These are phyloP conservation scores for Poeciliopsis prolifica DNA, from an alignment of 2,113 vertebrate genomes.

Conservation along the genomic window DNA sequence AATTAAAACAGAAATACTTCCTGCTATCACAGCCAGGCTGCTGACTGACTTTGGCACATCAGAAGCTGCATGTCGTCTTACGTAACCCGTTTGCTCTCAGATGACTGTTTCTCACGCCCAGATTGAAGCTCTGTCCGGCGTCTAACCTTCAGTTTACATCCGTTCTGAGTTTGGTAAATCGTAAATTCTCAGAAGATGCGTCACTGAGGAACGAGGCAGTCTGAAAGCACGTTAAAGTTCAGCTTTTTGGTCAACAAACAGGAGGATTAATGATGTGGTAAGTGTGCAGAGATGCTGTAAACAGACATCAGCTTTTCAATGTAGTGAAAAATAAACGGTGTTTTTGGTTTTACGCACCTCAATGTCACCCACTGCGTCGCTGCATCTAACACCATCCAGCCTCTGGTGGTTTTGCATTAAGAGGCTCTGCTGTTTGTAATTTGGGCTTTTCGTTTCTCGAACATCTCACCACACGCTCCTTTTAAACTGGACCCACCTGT, in stretches of 20 bases:
- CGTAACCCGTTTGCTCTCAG: background rate
- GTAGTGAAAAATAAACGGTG: constrained; percentile 4
- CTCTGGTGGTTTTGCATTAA: constrained; percentile 34
- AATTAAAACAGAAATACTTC: background rate
- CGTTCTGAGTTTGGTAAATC: background rate
- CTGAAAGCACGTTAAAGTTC: background rate
- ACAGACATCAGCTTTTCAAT: background rate
- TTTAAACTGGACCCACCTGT: constrained; percentile 60
- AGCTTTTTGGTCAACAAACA: background rate
- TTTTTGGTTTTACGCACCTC: constrained; percentile 25
- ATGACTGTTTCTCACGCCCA: background rate
- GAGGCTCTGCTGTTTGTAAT: constrained; percentile 55
- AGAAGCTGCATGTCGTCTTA: background rate
- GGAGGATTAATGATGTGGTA: background rate
- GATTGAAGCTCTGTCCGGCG: background rate
- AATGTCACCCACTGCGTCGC: constrained; percentile 6
- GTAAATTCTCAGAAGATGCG: background rate
- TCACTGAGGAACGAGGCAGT: background rate
- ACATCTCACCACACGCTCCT: constrained; percentile 34
- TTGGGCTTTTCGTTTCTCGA: constrained; percentile 41
- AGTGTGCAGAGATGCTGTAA: background rate
- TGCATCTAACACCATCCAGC: constrained; percentile 38
- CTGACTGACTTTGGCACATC: background rate
- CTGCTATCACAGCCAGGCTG: too few species aligned
- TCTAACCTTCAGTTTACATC: background rate